Conservation (phyloP, 1,140 invertebrate genomes). For the Steinernema feltiae region DNA sequence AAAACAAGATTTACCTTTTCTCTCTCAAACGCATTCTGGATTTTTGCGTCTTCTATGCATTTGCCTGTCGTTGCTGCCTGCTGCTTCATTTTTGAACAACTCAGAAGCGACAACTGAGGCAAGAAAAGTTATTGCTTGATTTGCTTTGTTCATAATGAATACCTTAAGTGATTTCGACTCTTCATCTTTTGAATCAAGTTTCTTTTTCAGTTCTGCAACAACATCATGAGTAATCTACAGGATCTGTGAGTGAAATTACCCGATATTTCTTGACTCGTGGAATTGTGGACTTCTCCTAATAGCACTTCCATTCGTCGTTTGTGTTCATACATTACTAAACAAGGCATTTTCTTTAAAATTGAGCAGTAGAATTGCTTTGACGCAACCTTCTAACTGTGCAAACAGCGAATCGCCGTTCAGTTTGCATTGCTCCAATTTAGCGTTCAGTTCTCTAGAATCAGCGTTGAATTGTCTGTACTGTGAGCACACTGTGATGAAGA, state of each 20-base stretch:
- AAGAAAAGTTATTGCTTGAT: not conserved
- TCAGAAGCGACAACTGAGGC: not conserved
- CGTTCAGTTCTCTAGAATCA: constrained; percentile 15
- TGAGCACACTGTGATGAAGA: not conserved
- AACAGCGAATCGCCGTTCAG: constrained; percentile 28
- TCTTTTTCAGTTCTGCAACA: not conserved
- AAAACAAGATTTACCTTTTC: constrained; percentile 4
- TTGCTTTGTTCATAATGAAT: not conserved
- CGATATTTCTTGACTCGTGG: not conserved
- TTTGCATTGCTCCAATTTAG: constrained; percentile 7
- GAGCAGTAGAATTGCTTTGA: not conserved
- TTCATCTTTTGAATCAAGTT: not conserved
- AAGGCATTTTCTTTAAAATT: not conserved
- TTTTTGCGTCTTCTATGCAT: not conserved
- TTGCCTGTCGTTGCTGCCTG: not conserved
- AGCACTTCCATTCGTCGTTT: constrained; percentile 36
- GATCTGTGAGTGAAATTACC: not conserved
- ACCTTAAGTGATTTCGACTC: not conserved
- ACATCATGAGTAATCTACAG: not conserved
- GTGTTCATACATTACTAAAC: constrained; percentile 37
- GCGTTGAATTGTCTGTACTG: not conserved
- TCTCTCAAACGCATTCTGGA: not conserved
- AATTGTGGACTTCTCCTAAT: not conserved
- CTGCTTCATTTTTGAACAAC: not conserved
- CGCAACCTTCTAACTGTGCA: constrained; percentile 34